Conservation (phyloP, 2,113 vertebrate species). For the Suricata suricatta region DNA sequence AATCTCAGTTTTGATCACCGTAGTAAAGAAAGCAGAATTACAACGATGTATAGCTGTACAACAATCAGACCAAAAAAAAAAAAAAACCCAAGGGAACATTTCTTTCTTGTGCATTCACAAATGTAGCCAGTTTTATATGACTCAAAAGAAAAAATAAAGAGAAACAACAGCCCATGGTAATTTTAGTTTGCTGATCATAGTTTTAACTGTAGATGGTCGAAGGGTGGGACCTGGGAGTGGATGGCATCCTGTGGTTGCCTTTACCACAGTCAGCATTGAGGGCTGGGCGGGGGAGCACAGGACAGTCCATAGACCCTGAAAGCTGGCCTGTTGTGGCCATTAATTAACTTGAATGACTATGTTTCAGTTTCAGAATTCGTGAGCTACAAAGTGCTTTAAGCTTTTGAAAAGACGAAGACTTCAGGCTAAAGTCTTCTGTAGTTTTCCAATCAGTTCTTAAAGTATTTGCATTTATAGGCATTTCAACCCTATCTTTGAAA, state of each 20-base stretch:
- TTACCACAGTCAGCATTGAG: constrained; percentile 15
- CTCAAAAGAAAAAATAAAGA: neutral
- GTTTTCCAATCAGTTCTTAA: constrained; percentile 45
- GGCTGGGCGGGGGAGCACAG: neutral
- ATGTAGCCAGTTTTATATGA: constrained; percentile 36
- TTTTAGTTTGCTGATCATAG: constrained; percentile 57
- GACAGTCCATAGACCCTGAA: neutral
- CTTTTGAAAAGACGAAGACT: constrained; percentile 47
- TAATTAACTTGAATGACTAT: constrained; percentile 66
- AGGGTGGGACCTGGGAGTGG: constrained; percentile 4
- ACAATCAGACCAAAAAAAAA: neutral
- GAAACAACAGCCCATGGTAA: neutral
- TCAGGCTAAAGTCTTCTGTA: constrained; percentile 40
- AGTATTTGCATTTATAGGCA: neutral
- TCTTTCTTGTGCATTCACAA: neutral
- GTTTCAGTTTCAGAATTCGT: constrained; percentile 57
- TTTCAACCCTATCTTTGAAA: neutral
- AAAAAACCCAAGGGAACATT: neutral
- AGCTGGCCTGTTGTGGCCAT: constrained; percentile 36
- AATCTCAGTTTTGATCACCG: constrained; percentile 13
- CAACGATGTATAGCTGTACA: neutral
- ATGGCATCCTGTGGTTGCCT: constrained; percentile 53
- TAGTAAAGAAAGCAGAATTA: neutral
- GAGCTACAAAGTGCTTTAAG: constrained; percentile 31
- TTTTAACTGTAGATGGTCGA: constrained; percentile 66